Evolutionary conservation across 2,113 vertebrate genomes (phyloP), one percentile per base, ranked within the genome.

Genomic region (Camarhynchus parvulus): DNA sequence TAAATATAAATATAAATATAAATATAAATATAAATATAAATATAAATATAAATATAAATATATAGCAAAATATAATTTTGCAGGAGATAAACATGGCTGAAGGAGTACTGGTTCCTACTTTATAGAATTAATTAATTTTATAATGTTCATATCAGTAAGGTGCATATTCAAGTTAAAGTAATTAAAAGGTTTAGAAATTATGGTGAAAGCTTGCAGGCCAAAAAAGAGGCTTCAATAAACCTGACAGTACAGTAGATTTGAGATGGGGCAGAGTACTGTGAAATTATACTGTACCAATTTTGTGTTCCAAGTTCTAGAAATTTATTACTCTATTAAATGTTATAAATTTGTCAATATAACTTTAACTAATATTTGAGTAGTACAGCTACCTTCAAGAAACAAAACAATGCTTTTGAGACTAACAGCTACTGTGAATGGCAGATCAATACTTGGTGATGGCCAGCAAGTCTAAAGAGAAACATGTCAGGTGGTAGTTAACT

Each of bases 211-310:
- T 24, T 2, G 31, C 44, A 68, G 14, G 55, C 9, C 3, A 41
- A 70, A 82, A 49, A 56, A 33, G 5, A 46, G 1, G 5, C 74
- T 78, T 79, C 10, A 74, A 53, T 47, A 70, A 66, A 83, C 5
- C 10, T 66, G 7, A 3, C 4, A 31, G 23, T 46, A 61, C 35
- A 16, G 20, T 2, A 39, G 12, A 35, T 82, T 35, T 58, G 18
- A 61, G 47, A 52, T 39, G 9, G 5, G 7, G 4, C 2, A 1
- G 25, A 28, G 15, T 2, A 61, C 10, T 50, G 24, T 6, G 4
- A 69, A 79, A 75, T 67, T 18, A 9, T 42, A 9, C 8, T 23
- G 2, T 23, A 78, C 2, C 12, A 28, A 24, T 23, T 30, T 44
- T 82, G 8, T 53, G 21, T 30, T 73, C 44, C 22, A 23, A 35